Base-by-base conservation (phyloP, 2,888 invertebrate genomes). In the Cetonia aurata region DNA sequence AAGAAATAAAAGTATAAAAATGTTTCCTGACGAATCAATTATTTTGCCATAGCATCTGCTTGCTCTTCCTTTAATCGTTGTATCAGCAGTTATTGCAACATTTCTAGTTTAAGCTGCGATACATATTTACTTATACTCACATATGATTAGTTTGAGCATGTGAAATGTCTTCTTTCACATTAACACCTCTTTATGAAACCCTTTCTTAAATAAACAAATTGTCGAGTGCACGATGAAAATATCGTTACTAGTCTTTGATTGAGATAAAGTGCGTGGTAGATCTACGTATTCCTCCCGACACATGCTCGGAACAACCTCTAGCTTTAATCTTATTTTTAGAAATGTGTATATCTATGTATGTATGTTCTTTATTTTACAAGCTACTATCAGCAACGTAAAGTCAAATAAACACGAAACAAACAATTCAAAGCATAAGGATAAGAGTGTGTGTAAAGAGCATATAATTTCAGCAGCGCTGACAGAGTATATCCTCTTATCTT, bases 111-210 rank as follows among this genome's bases (percentile, higher is more conserved):
- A n/a, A 19, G 12, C 19, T 52, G 10, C 25, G 17, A 9, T 25
- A 19, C 52, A 37, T 37, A 37, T 37, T n/a, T 25, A 25, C 25
- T 9, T 17, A 52, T 52, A 19, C 25, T 19, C 52, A 25, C 25
- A 8, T 8, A 8, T 37, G 37, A 37, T 37, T 37, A 37, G 37
- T 3, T 10, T 37, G 37, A 6, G 6, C 33, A 56, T 31, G 55
- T 56, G 33, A 33, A 33, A 56, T 33, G 9, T 56, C 55, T n/a
- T 56, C 52, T 56, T 37, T 56, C 55, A 56, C 55, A 56, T 56
- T 56, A 56, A 33, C 55, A 56, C 55, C 6, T 56, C 55, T 33
- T 56, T 56, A 56, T 9, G 13, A 33, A 33, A 56, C 10, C 19
- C 25, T 52, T 25, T 9, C 25, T 8, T 37, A 37, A 56, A 56